Evolutionary conservation across 2,888 invertebrate genomes (phyloP).

Genomic region (Orthosia cruda): DNA sequence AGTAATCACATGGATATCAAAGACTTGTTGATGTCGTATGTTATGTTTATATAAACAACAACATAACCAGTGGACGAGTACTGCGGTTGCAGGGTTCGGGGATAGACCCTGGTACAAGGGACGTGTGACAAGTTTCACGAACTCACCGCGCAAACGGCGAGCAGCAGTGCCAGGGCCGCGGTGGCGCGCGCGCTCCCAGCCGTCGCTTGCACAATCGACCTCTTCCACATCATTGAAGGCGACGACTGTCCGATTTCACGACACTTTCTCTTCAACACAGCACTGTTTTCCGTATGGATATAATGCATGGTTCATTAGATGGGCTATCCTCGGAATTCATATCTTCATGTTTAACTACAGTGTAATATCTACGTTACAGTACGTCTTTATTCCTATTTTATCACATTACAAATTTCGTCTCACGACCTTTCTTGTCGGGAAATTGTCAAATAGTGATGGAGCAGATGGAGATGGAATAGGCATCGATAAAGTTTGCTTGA

Average conservation of each 20-base stretch:
- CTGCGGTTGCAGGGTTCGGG: background rate
- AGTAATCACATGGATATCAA: background rate
- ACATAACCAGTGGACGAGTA: constrained; percentile 35
- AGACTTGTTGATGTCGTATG: constrained; percentile 31
- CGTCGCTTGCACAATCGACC: constrained; percentile 90
- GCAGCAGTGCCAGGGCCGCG: constrained; percentile 78
- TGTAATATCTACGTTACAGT: constrained; percentile 41
- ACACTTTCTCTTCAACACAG: constrained; percentile 89
- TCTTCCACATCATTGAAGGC: constrained; percentile 91
- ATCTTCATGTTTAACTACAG: constrained; percentile 72
- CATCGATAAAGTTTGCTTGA: background rate
- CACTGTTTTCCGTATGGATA: constrained; percentile 72
- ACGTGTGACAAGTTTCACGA: background rate
- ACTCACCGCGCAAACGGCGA: constrained; percentile 82
- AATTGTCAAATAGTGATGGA: constrained; percentile 63
- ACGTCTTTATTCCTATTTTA: constrained; percentile 49
- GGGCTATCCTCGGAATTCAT: constrained; percentile 73
- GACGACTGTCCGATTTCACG: constrained; percentile 89
- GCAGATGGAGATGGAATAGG: too few species aligned
- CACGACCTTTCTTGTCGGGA: constrained; percentile 53
- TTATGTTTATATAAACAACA: constrained; percentile 59
- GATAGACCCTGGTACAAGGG: background rate
- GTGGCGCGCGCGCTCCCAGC: constrained; percentile 75
- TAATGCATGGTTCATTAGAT: constrained; percentile 77
- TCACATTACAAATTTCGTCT: constrained; percentile 62